phyloP scores from a whole-genome alignment of 2,888 invertebrate genomes.

The Cheilosia vernalis region DNA sequence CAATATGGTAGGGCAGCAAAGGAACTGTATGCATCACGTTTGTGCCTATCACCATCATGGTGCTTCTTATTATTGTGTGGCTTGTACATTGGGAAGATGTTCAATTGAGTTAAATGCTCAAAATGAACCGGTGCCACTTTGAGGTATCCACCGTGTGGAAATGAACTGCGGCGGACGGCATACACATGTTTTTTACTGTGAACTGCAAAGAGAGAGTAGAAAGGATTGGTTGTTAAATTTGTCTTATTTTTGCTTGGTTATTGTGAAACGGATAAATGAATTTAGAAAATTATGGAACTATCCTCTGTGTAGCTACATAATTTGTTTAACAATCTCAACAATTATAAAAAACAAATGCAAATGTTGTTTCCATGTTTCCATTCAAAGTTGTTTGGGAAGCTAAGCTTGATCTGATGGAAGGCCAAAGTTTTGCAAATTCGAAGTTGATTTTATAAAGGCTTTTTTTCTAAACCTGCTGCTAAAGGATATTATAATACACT shows the following conservation, averaged over 20 bases:
- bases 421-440: too few relatives aligned
- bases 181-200: slow-evolving; percentile 77
- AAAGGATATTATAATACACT: too few relatives aligned
- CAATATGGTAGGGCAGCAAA: slow-evolving; percentile 80
- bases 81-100: slow-evolving; percentile 80
- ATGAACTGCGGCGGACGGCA: slow-evolving; percentile 79
- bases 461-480: too few relatives aligned
- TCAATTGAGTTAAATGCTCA: slow-evolving; percentile 78
- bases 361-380: too few relatives aligned
- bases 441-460: too few relatives aligned
- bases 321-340: too few relatives aligned
- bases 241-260: background rate
- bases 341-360: too few relatives aligned
- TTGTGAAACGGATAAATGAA: too few relatives aligned
- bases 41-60: slow-evolving; percentile 78
- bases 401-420: too few relatives aligned
- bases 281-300: too few relatives aligned
- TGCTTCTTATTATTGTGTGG: slow-evolving; percentile 75
- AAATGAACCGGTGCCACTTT: slow-evolving; percentile 80
- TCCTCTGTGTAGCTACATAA: too few relatives aligned
- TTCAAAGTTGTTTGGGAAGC: too few relatives aligned
- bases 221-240: background rate
- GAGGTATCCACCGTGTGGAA: slow-evolving; percentile 81
- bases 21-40: slow-evolving; percentile 77
- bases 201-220: slow-evolving; percentile 76